Percentiles rank a stretch among this genome's conserved stretches.
These are phyloP conservation scores for Ranitomeya variabilis DNA, from an alignment of 2,113 vertebrate genomes.

Conservation along the genomic window DNA sequence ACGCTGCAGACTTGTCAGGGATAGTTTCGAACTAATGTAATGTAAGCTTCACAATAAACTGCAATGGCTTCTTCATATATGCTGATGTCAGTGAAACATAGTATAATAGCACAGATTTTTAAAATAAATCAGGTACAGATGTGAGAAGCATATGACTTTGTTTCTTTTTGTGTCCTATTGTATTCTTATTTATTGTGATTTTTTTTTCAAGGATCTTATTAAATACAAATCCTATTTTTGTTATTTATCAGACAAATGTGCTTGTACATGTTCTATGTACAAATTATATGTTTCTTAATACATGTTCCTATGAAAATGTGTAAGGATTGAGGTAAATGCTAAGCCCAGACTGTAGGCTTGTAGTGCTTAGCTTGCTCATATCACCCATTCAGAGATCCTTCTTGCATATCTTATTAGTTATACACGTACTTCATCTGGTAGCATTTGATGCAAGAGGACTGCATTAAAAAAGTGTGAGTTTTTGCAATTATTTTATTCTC, in stretches of 20 bases:
- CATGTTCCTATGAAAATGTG: neutral
- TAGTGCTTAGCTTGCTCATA: too few relatives aligned
- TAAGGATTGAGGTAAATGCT: neutral
- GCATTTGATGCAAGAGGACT: too few relatives aligned
- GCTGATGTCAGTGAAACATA: neutral
- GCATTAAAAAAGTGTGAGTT: too few relatives aligned
- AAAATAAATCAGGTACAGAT: neutral
- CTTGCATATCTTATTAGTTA: too few relatives aligned
- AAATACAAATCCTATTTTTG: neutral
- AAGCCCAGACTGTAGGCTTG: neutral
- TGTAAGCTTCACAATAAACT: neutral
- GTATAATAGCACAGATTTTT: neutral
- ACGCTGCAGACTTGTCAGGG: neutral
- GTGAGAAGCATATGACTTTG: neutral
- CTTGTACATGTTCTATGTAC: neutral
- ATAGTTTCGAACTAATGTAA: neutral
- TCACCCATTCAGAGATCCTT: too few relatives aligned
- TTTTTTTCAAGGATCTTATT: neutral
- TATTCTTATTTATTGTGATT: neutral
- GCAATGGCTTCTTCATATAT: neutral
- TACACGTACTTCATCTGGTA: too few relatives aligned
- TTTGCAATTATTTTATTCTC: too few relatives aligned
- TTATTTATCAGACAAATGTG: neutral
- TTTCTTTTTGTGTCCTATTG: neutral
- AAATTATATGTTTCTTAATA: neutral